Conservation (phyloP, 2,797 vertebrate species). For the Chlorospingus flavigularis region DNA sequence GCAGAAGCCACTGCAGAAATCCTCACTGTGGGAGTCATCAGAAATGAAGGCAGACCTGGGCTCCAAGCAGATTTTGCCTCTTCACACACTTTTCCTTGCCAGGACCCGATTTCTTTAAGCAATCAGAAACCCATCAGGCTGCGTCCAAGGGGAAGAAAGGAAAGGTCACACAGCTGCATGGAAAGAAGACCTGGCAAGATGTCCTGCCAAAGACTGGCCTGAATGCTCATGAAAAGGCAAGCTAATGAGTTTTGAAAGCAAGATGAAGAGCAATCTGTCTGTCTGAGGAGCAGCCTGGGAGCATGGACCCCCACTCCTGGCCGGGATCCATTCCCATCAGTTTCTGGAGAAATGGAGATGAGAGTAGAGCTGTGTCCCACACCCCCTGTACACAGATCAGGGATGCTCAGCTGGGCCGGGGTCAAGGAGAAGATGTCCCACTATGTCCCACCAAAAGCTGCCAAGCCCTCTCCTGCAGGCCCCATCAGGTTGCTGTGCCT, state of each 20-base stretch:
- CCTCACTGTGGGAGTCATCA: rapidly evolving
- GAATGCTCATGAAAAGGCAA: background rate
- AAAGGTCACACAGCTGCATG: background rate
- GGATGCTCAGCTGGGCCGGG: background rate
- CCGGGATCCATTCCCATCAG: background rate
- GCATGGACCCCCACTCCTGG: background rate
- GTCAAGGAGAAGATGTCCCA: background rate
- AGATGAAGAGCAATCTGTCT: background rate
- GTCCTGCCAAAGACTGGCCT: background rate
- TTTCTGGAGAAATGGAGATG: background rate
- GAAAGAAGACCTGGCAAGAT: background rate
- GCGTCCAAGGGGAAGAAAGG: background rate
- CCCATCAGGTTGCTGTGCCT: background rate
- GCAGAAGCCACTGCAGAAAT: background rate
- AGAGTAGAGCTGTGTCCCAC: background rate
- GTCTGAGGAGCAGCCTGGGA: background rate
- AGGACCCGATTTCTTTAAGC: background rate
- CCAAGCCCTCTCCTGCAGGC: background rate
- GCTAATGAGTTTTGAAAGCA: background rate
- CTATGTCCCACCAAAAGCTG: background rate
- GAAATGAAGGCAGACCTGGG: background rate
- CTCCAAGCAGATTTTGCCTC: background rate
- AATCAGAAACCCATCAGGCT: background rate
- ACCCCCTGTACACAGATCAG: background rate
- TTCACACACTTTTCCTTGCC: background rate